Conservation (phyloP, 1,140 invertebrate species). For the Cydia splendana region DNA sequence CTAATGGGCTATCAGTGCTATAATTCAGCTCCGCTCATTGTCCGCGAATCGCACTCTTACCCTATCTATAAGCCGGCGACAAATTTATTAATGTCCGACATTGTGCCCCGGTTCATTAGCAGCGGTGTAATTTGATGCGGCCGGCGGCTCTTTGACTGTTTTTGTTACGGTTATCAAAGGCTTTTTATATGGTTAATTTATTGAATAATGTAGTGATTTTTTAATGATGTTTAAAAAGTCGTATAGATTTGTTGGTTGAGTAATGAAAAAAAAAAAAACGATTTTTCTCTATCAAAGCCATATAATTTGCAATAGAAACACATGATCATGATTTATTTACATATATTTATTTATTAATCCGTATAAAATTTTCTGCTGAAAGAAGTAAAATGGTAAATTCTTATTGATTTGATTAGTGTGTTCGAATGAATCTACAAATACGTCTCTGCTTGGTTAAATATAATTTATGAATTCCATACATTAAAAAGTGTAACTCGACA, state of each 20-base stretch:
- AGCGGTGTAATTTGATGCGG: constrained; percentile 59
- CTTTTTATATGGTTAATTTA: constrained; percentile 52
- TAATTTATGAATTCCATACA: too few relatives aligned
- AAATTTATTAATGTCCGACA: constrained; percentile 72
- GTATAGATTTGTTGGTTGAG: neutral
- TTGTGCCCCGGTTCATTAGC: constrained; percentile 63
- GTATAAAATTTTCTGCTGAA: too few relatives aligned
- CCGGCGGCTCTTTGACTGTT: constrained; percentile 41
- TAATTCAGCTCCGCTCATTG: constrained; percentile 72
- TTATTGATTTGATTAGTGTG: too few relatives aligned
- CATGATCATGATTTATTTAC: too few relatives aligned
- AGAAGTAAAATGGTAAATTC: too few relatives aligned
- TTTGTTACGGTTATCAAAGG: constrained; percentile 36
- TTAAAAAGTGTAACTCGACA: neutral
- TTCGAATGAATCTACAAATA: too few relatives aligned
- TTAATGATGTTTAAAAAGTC: neutral
- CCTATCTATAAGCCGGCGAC: constrained; percentile 69
- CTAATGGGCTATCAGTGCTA: constrained; percentile 66
- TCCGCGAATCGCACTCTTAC: constrained; percentile 67
- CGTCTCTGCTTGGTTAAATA: too few relatives aligned
- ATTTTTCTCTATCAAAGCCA: neutral
- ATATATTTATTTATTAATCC: too few relatives aligned
- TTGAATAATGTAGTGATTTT: constrained; percentile 56
- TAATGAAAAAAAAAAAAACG: neutral
- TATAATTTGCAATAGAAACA: too few relatives aligned